A percentile compares a stretch with the other conserved stretches of the same genome.
Evolutionary conservation across 1,140 invertebrate species (phyloP).

Genomic region (Sarcophaga peregrina): DNA sequence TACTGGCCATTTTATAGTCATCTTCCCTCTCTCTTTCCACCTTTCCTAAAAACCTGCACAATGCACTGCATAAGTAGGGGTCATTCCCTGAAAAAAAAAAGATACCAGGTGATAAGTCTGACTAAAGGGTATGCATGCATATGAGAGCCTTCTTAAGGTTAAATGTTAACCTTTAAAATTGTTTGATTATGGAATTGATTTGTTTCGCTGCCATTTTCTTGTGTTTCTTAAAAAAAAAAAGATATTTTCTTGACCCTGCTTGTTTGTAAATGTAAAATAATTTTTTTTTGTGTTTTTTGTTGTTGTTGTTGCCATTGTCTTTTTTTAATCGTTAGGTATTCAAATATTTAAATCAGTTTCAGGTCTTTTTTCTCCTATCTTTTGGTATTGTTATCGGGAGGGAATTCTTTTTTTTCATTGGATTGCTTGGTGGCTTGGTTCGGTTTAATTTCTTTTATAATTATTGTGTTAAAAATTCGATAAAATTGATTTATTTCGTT

Average conservation of each 20-base stretch:
- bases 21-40: too few relatives aligned
- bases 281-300: background rate
- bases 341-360: conserved; percentile 18
- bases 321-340: background rate
- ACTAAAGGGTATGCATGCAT: too few relatives aligned
- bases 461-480: conserved; percentile 25
- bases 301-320: background rate
- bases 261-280: background rate
- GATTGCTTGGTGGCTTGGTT: background rate
- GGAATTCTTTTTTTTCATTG: too few relatives aligned
- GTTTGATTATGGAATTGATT: conserved; percentile 2
- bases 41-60: too few relatives aligned
- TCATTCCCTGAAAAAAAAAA: too few relatives aligned
- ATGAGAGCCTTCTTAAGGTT: background rate
- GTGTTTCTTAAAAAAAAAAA: too few relatives aligned
- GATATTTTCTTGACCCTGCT: too few relatives aligned
- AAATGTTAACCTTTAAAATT: background rate
- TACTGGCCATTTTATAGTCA: too few relatives aligned
- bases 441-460: conserved; percentile 27
- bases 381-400: too few relatives aligned
- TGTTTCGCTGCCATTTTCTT: background rate
- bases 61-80: too few relatives aligned
- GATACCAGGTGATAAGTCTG: too few relatives aligned
- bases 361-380: background rate
- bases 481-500: conserved; percentile 20